phyloP scores from a whole-genome alignment of 37 sponge, comb jelly and placozoan species.

The Oopsacas minuta region DNA sequence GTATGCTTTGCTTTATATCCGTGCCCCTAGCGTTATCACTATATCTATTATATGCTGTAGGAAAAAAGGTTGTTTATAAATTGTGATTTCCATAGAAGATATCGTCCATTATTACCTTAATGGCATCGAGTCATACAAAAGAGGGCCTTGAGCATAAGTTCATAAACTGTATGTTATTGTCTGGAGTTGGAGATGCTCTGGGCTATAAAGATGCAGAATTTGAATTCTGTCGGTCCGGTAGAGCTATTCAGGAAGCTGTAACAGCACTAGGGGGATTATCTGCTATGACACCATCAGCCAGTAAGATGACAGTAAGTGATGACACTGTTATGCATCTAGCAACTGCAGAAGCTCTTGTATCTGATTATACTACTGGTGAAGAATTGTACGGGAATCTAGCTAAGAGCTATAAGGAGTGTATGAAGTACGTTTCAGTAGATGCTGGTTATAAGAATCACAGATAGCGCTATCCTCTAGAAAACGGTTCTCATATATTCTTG shows the following conservation, averaged over 20 bases:
- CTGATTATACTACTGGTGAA: slow-evolving; percentile 16
- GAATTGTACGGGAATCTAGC: slow-evolving; percentile 40
- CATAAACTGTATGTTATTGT: slow-evolving; percentile 41
- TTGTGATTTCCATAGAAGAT: no score
- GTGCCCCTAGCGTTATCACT: no score
- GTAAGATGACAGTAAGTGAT: slow-evolving; percentile 44
- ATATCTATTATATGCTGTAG: no score
- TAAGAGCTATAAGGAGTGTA: slow-evolving; percentile 41
- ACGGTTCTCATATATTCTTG: no score
- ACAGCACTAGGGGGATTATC: slow-evolving; percentile 38
- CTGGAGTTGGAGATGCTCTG: slow-evolving; percentile 67
- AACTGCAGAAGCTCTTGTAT: slow-evolving; percentile 57
- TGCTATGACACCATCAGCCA: slow-evolving; percentile 25
- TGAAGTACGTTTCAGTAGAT: slow-evolving; percentile 14
- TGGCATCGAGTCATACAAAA: no score
- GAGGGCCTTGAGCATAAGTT: neutral
- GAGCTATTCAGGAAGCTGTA: slow-evolving; percentile 35
- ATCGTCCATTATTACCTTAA: no score
- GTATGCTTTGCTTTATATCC: no score
- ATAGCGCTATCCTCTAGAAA: no score
- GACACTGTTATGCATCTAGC: slow-evolving; percentile 75
- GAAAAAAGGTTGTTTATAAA: no score
- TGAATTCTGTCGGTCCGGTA: slow-evolving; percentile 53
- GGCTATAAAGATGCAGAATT: slow-evolving; percentile 66
- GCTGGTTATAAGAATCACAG: no score